Conservation (phyloP, 1,140 invertebrate species). For the Triops longicaudatus region DNA sequence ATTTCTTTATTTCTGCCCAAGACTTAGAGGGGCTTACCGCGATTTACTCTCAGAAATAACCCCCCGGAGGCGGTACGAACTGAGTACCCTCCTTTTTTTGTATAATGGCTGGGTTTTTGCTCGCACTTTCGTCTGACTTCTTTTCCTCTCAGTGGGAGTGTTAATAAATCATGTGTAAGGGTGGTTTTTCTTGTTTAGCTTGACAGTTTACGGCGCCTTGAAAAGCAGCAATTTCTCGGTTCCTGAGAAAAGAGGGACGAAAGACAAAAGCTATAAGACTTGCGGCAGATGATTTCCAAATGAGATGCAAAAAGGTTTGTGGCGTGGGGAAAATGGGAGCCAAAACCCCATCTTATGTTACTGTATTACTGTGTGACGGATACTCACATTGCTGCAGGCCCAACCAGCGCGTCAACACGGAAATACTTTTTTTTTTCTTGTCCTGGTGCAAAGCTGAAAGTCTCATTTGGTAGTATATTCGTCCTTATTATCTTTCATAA, state of each 20-base stretch:
- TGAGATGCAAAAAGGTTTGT: slow-evolving; percentile 10
- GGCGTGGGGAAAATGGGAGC: neutral
- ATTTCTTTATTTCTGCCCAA: neutral
- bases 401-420: neutral
- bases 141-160: neutral
- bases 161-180: neutral
- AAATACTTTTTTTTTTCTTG: neutral
- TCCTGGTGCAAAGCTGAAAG: neutral
- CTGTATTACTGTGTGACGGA: neutral
- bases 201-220: neutral
- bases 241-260: neutral
- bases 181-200: neutral
- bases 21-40: neutral
- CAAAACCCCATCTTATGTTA: neutral
- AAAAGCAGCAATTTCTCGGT: neutral
- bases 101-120: too few relatives aligned
- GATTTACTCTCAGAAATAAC: too few relatives aligned
- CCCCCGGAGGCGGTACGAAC: too few relatives aligned
- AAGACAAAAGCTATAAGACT: slow-evolving; percentile 2
- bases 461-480: too few relatives aligned
- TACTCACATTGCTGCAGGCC: neutral
- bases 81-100: too few relatives aligned
- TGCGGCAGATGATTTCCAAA: neutral
- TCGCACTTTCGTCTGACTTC: neutral
- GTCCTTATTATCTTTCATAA: too few relatives aligned